Base-by-base conservation (phyloP, 2,113 vertebrate genomes). In the human region DNA sequence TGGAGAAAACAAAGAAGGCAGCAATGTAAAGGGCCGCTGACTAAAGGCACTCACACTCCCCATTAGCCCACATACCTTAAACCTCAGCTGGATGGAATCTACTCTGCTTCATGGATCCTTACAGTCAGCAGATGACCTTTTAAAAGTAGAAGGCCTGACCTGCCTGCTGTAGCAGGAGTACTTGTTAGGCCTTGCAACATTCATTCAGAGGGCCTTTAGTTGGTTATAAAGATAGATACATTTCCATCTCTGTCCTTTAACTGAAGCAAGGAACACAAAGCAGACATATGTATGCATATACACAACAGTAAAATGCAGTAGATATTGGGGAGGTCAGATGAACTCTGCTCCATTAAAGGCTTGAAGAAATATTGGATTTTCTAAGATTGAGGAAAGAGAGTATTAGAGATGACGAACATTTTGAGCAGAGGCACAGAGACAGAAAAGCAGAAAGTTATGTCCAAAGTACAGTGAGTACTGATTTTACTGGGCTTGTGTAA, bases 401-500 rank as follows among this genome's bases (percentile, higher is more conserved):
- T 64, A 40, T 80, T 83, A 79, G 27, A 92, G 20, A 95, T 25
- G 76, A 90, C 64, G 48, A 92, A 52, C 32, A 66, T 95, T 95
- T 90, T 76, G 48, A 93, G 48, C 43, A 87, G 64, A 82, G 90
- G 64, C 52, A 35, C 32, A 50, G 30, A 89, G 55, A 73, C 45
- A 93, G 32, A 78, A 91, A 85, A 87, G 10, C 20, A 93, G 30
- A 90, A 90, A 95, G 17, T 92, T 94, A 66, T 23, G 1, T 48
- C 59, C 83, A 94, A 59, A 85, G 70, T 87, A 79, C 25, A 81
- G 45, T 43, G 79, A 70, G 12, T 76, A 83, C 23, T 91, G 82
- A 83, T 94, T 93, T 96, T 61, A 89, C 20, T 94, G 68, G 57
- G 16, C 89, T 90, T 83, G 6, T 59, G 6, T 70, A 95, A 96